phyloP scores from a whole-genome alignment of 2,888 invertebrate species.

The Athalia cordata region DNA sequence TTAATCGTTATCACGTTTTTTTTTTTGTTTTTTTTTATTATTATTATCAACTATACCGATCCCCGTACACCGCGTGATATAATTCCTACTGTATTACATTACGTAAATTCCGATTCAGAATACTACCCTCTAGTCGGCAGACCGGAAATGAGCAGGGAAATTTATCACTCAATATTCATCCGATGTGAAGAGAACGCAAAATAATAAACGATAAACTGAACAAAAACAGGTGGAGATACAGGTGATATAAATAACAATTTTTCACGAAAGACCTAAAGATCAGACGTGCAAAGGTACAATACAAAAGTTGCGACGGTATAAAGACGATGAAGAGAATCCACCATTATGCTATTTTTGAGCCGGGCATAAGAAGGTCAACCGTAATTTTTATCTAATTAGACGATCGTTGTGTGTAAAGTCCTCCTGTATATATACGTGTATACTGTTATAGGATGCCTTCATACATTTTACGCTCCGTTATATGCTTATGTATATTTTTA shows the following conservation, averaged over 20 bases:
- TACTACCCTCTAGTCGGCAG: too few relatives aligned
- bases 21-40: too few relatives aligned
- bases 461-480: slow-evolving; percentile 7
- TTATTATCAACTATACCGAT: too few relatives aligned
- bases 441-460: neutral
- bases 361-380: slow-evolving; percentile 14
- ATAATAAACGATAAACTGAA: too few relatives aligned
- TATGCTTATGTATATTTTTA: neutral
- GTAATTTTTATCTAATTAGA: slow-evolving; percentile 32
- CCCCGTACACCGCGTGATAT: too few relatives aligned
- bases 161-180: too few relatives aligned
- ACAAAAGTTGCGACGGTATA: neutral
- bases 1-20: too few relatives aligned
- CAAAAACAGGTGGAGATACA: too few relatives aligned
- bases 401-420: neutral
- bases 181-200: too few relatives aligned
- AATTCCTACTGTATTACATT: too few relatives aligned
- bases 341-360: neutral
- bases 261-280: neutral
- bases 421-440: neutral
- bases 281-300: neutral
- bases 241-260: neutral
- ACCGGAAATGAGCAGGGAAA: too few relatives aligned
- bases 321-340: neutral
- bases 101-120: too few relatives aligned